Base-by-base conservation (phyloP, 2,888 invertebrate genomes). In the Papilio demoleus region DNA sequence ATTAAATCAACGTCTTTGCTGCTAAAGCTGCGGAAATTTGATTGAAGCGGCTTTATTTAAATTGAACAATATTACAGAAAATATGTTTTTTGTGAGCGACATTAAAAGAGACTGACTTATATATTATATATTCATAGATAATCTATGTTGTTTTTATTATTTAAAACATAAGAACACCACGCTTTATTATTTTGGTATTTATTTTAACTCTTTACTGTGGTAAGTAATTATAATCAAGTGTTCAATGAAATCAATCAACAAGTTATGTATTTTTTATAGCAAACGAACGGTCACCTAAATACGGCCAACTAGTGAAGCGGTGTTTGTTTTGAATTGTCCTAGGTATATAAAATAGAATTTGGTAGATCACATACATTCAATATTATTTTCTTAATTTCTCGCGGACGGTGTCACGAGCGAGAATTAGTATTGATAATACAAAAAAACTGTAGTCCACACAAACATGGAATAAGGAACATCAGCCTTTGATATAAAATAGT, bases 401-500 rank as follows among this genome's bases (percentile, higher is more conserved):
- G n/a, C n/a, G n/a, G n/a, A n/a, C n/a, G n/a, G n/a, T n/a, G n/a
- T n/a, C n/a, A n/a, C n/a, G n/a, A n/a, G n/a, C n/a, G n/a, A n/a
- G n/a, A n/a, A n/a, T n/a, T n/a, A n/a, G n/a, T n/a, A n/a, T n/a
- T n/a, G n/a, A n/a, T n/a, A n/a, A n/a, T n/a, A n/a, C n/a, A n/a
- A n/a, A n/a, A n/a, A n/a, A n/a, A n/a, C n/a, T n/a, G n/a, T n/a
- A n/a, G n/a, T n/a, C n/a, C n/a, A n/a, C n/a, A n/a, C n/a, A n/a
- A n/a, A n/a, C 31, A 42, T 8, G 11, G 31, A 31, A 6, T 31
- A 31, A 31, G 4, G 6, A 58, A 69, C 60, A 34, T 14, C 38
- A 61, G 56, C 65, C 59, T 67, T 67, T 71, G 69, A 65, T 47
- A 56, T 22, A 45, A 64, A 36, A 11, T 14, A 24, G 34, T n/a